These are phyloP conservation scores for Arrhamphus sclerolepis DNA, from an alignment of 2,797 vertebrate species.

Conservation along the genomic window DNA sequence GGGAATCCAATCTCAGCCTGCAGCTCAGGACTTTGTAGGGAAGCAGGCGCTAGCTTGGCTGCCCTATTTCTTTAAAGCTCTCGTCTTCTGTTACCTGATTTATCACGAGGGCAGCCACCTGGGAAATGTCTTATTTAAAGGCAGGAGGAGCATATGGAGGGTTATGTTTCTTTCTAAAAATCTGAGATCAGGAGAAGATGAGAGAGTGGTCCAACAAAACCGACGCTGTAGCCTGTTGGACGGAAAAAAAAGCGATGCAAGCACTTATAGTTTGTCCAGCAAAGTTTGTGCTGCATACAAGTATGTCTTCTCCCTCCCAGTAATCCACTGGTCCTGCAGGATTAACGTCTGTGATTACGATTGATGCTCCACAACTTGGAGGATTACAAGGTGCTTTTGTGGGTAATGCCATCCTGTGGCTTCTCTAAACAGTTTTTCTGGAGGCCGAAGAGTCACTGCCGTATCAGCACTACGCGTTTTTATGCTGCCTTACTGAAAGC, in stretches of 20 bases:
- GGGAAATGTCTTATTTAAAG: constrained; percentile 66
- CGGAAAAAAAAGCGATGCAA: not conserved
- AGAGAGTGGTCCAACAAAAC: constrained; percentile 20
- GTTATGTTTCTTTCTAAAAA: constrained; percentile 24
- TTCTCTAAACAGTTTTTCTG: constrained; percentile 17
- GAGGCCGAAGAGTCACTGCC: not conserved
- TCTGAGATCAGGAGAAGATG: constrained; percentile 16
- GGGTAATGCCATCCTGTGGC: constrained; percentile 16
- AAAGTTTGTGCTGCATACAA: constrained; percentile 8
- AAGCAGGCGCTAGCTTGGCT: constrained; percentile 28
- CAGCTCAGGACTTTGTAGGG: constrained; percentile 47
- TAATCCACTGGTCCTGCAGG: constrained; percentile 57
- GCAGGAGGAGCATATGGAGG: constrained; percentile 16
- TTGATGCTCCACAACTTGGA: constrained; percentile 39
- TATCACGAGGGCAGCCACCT: constrained; percentile 46
- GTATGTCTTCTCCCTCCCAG: constrained; percentile 5
- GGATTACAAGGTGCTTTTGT: constrained; percentile 44
- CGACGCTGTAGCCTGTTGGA: constrained; percentile 18
- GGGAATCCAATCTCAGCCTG: constrained; percentile 62
- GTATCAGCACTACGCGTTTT: not conserved
- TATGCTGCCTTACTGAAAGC: no score
- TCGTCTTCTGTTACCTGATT: constrained; percentile 55
- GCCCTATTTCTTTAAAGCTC: constrained; percentile 58
- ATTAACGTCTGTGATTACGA: constrained; percentile 61
- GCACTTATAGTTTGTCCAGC: not conserved